A percentile compares a stretch with the other conserved stretches of the same genome.
These are phyloP conservation scores for Lanius ludovicianus DNA, from an alignment of 2,113 vertebrate species.

Conservation along the genomic window DNA sequence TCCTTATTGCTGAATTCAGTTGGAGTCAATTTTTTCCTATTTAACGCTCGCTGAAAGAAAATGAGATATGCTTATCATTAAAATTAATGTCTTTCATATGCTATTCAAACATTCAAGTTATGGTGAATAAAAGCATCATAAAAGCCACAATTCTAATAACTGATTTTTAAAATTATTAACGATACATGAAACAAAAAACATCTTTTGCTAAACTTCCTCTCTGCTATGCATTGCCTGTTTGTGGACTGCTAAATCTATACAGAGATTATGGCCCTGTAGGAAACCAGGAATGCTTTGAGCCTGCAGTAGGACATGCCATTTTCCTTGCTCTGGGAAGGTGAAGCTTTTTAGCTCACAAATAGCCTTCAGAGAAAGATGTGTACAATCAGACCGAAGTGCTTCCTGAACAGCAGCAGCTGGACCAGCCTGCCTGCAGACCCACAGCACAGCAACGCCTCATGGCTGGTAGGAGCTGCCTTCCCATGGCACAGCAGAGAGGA, in stretches of 20 bases:
- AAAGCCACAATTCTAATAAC: not conserved
- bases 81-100: not conserved
- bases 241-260: not conserved
- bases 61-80: constrained; percentile 35
- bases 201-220: not conserved
- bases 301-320: not conserved
- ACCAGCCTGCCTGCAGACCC: not conserved
- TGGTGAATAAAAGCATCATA: not conserved
- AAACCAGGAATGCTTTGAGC: not conserved
- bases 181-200: not conserved
- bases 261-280: not conserved
- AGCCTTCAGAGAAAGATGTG: not conserved
- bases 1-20: constrained; percentile 84
- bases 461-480: not conserved
- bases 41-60: constrained; percentile 78
- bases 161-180: not conserved
- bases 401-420: not conserved
- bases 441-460: fast-evolving
- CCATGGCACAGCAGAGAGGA: not conserved
- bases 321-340: not conserved
- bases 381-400: not conserved
- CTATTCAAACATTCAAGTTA: not conserved
- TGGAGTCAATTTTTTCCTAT: constrained; percentile 78
- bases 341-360: not conserved
- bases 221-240: not conserved